Conservation (phyloP, 2,888 invertebrate genomes). For the Trachelus iudaicus region DNA sequence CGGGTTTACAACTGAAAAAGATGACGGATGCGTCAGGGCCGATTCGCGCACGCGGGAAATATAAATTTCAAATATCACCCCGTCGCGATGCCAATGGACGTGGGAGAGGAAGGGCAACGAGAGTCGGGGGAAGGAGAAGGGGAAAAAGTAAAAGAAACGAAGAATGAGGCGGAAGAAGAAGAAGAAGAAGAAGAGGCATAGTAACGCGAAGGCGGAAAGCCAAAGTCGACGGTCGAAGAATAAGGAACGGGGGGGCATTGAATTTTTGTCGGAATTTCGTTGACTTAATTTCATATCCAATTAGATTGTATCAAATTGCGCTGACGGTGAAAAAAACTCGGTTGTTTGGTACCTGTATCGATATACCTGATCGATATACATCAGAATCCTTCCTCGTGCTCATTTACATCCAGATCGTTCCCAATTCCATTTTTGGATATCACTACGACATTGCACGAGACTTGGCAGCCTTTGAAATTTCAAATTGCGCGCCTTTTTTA, state of each 20-base stretch:
- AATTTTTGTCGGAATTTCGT: slow-evolving; percentile 59
- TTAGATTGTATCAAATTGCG: slow-evolving; percentile 53
- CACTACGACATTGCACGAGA: background rate
- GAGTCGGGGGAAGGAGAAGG: background rate
- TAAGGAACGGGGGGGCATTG: background rate
- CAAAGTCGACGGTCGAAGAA: background rate
- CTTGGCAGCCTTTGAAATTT: background rate
- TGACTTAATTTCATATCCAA: slow-evolving; percentile 63
- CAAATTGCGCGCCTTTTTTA: background rate
- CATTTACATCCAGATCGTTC: background rate
- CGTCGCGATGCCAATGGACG: slow-evolving; percentile 27
- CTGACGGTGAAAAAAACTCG: slow-evolving; percentile 24
- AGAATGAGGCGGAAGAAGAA: background rate
- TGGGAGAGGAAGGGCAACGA: background rate
- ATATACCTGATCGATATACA: background rate
- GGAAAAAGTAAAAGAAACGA: background rate
- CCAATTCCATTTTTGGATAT: background rate
- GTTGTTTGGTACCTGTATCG: background rate
- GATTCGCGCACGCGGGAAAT: slow-evolving; percentile 45
- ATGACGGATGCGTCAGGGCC: slow-evolving; percentile 52
- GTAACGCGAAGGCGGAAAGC: background rate
- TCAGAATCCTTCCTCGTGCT: background rate
- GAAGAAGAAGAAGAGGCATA: background rate
- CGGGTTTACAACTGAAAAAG: slow-evolving; percentile 49
- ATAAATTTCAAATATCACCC: slow-evolving; percentile 55